These are phyloP conservation scores for Galaxias olidus DNA, from an alignment of 2,797 vertebrate genomes.

Conservation along the genomic window DNA sequence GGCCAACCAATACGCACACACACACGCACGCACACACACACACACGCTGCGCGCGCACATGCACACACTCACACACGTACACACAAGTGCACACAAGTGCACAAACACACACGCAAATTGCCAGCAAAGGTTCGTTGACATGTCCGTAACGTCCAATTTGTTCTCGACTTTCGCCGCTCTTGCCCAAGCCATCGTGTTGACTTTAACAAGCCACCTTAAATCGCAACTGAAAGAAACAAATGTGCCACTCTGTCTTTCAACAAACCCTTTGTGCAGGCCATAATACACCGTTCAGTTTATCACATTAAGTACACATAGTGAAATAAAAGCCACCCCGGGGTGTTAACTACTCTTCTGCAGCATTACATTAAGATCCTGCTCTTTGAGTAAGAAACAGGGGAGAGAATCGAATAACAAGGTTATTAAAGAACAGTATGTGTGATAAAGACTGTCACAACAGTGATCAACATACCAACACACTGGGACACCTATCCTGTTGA, in stretches of 20 bases:
- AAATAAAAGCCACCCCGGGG: not conserved
- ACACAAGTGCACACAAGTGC: not conserved
- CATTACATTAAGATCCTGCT: not conserved
- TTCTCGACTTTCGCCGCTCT: not conserved
- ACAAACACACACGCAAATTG: slow-evolving; percentile 9
- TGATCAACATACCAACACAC: slow-evolving; percentile 66
- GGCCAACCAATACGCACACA: not conserved
- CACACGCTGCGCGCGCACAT: slow-evolving; percentile 2
- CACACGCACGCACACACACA: slow-evolving; percentile 4
- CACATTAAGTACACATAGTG: not conserved
- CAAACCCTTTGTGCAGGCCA: not conserved
- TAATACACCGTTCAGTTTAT: not conserved
- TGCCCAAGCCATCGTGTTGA: slow-evolving; percentile 35
- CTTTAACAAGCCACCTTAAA: slow-evolving; percentile 4
- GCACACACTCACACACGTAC: slow-evolving; percentile 18
- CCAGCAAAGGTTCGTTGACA: slow-evolving; percentile 41
- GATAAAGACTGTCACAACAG: slow-evolving; percentile 70
- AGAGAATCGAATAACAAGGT: slow-evolving; percentile 63
- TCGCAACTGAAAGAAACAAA: no score
- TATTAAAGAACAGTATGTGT: slow-evolving; percentile 62
- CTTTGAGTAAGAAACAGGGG: slow-evolving; percentile 46
- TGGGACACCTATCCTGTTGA: slow-evolving; percentile 64
- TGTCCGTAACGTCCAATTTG: slow-evolving; percentile 28
- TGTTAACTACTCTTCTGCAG: not conserved
- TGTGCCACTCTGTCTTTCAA: no score